Conservation (phyloP, 2,113 vertebrate species). For the Leptosomus discolor region DNA sequence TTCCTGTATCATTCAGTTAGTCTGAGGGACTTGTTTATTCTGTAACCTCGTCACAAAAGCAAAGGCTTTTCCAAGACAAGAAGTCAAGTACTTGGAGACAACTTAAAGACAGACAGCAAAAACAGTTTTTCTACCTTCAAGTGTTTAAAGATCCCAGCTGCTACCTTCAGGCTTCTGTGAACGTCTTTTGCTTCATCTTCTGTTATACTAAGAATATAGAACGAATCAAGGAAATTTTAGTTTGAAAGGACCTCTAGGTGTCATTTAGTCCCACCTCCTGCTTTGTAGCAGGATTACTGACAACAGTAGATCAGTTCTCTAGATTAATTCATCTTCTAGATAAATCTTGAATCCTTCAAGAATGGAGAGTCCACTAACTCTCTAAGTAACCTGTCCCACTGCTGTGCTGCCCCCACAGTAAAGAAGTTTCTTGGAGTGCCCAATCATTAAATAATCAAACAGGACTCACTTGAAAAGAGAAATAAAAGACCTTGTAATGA, state of each 20-base stretch:
- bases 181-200: conserved; percentile 97
- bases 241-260: not conserved
- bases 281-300: not conserved
- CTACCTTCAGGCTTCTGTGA: conserved; percentile 91
- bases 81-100: not conserved
- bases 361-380: not conserved
- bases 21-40: not conserved
- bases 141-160: conserved; percentile 94
- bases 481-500: not conserved
- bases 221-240: not conserved
- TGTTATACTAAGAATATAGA: conserved; percentile 79
- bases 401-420: not conserved
- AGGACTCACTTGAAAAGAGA: not conserved
- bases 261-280: not conserved
- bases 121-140: conserved; percentile 82
- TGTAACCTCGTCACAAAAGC: not conserved
- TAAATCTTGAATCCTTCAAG: not conserved
- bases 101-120: not conserved
- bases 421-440: not conserved
- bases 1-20: not conserved
- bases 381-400: not conserved
- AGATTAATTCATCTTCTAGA: no score
- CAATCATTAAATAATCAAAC: not conserved
- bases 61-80: not conserved
- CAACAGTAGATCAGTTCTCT: not conserved